Conservation (phyloP, 2,113 vertebrate genomes). For the Zosterops lateralis region DNA sequence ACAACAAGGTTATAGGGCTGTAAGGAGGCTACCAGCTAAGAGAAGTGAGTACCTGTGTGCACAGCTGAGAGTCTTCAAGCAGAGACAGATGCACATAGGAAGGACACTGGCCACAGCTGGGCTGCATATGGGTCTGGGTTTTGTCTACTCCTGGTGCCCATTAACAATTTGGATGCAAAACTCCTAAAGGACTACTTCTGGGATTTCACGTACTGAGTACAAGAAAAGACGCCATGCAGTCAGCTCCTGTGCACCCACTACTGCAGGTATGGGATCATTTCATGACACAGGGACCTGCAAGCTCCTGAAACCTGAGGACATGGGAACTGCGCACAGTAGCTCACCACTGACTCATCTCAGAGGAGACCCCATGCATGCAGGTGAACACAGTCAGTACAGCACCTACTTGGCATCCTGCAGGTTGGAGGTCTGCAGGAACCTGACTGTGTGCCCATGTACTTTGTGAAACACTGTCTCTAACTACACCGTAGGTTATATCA, state of each 20-base stretch:
- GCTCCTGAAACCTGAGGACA: not conserved
- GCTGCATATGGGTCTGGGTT: not conserved
- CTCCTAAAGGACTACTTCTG: not conserved
- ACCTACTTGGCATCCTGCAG: not conserved
- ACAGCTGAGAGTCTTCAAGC: not conserved
- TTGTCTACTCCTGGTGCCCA: not conserved
- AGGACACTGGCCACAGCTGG: not conserved
- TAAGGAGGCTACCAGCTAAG: not conserved
- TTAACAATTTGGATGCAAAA: not conserved
- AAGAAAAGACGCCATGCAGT: not conserved
- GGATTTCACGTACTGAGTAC: fast-evolving
- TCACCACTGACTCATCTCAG: not conserved
- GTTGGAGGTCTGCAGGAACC: not conserved
- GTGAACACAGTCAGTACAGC: not conserved
- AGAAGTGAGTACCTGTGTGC: not conserved
- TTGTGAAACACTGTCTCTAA: not conserved
- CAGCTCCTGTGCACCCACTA: not conserved
- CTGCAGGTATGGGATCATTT: fast-evolving
- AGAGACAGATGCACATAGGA: not conserved
- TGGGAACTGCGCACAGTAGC: not conserved
- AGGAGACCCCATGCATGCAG: not conserved
- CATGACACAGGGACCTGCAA: not conserved
- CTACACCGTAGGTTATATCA: not conserved
- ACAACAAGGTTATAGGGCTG: not conserved
- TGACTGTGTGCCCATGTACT: fast-evolving